Base-by-base conservation (phyloP, 2,797 vertebrate genomes). In the Pachyuromys duprasi region DNA sequence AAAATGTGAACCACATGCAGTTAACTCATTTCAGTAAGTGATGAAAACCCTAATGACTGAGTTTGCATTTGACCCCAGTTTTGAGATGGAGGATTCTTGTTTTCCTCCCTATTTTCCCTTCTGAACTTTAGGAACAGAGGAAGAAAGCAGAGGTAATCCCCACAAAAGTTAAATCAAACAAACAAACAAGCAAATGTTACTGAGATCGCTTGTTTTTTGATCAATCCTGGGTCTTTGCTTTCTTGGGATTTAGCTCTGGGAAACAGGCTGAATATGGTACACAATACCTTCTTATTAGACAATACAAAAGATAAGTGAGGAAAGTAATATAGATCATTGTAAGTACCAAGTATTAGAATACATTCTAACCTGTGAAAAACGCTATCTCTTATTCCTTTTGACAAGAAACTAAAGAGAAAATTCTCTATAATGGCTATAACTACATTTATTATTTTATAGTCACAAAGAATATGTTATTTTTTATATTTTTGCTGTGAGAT, bases 301-400 rank as follows among this genome's bases (percentile, higher is more conserved):
- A 95, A 63, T 82, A 98, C 88, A 97, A 97, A 98, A 95, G 70
- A 97, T 97, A 95, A 94, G 74, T 93, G 24, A 31, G 89, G 31
- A 97, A 97, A 98, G 63, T 42, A 94, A 97, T 94, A 87, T 90
- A 93, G 0, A 33, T 26, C 78, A 94, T 91, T 97, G 89, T 91
- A 98, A 97, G 86, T 70, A 94, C 18, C 97, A 2, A 24, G 75
- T 70, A 97, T 94, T 93, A 97, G 80, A 98, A 95, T 81, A 81
- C n/a, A 60, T 91, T 57, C 57, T 95, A 97, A 96, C 96, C 36
- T 93, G 49, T 91, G 72, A 80, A 94, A 94, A 92, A 94, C 62
- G 42, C 57, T 90, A 49, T 80, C 18, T 55, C 81, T 82, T 94
- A 96, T 74, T 93, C 92, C 17, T 97, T 62, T 75, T 97, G 86